Conservation (phyloP, 1,140 invertebrate species). For the Drosophila mayri region DNA sequence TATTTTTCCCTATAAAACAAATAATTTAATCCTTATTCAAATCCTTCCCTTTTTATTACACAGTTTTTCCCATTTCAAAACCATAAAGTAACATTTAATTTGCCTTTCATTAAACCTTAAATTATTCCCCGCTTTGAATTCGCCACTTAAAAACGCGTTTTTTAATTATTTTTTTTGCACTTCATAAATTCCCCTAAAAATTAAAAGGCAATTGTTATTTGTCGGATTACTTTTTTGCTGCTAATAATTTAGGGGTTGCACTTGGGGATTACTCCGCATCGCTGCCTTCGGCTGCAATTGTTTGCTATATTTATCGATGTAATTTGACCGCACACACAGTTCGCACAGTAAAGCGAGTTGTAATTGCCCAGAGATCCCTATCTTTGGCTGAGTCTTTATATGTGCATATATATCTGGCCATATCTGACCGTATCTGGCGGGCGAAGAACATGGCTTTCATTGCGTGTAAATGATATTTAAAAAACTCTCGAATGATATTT, state of each 20-base stretch:
- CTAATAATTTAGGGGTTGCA: conserved; percentile 26
- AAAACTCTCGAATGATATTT: conserved; percentile 52
- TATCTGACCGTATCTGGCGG: conserved; percentile 20
- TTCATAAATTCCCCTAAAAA: conserved; percentile 6
- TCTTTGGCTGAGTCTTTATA: conserved; percentile 33
- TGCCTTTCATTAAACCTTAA: not conserved
- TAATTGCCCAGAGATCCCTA: conserved; percentile 70
- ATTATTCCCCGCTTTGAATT: not conserved
- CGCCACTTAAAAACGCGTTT: not conserved
- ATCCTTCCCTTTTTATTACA: not conserved
- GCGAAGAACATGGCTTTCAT: conserved; percentile 46
- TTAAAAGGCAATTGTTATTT: conserved; percentile 13
- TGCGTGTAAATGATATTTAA: conserved; percentile 62
- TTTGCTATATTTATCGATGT: conserved; percentile 62
- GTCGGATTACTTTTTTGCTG: conserved; percentile 11
- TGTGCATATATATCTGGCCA: conserved; percentile 20
- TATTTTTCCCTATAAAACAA: not conserved
- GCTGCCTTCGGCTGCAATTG: conserved; percentile 49
- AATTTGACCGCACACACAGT: conserved; percentile 66
- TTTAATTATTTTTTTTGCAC: conserved; percentile 9
- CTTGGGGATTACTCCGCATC: conserved; percentile 26
- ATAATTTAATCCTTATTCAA: not conserved
- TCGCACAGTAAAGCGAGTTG: conserved; percentile 72
- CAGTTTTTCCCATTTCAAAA: not conserved
- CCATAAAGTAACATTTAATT: not conserved